These are phyloP conservation scores for Leuctra nigra DNA, from an alignment of 2,888 invertebrate species.

Conservation along the genomic window DNA sequence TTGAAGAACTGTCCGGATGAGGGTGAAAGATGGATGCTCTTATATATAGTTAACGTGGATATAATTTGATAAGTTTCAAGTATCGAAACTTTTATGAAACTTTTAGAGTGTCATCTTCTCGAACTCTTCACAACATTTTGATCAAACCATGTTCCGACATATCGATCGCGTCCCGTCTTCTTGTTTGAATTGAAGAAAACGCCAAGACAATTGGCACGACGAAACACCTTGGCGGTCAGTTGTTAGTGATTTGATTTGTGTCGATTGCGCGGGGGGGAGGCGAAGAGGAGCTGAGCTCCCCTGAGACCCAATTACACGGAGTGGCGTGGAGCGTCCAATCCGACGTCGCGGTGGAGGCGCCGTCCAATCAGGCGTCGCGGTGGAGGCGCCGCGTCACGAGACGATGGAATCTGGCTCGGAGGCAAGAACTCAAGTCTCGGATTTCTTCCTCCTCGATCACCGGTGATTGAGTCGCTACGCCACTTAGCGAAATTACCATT, in stretches of 20 bases:
- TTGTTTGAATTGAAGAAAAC: no score
- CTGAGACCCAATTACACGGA: constrained; percentile 23
- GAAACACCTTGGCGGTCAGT: constrained; percentile 22
- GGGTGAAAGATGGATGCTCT: no score
- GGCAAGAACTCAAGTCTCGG: no score
- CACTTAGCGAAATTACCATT: no score
- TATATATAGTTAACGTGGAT: background rate
- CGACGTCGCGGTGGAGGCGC: background rate
- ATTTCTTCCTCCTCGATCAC: no score
- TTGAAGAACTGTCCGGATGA: no score
- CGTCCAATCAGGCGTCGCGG: no score
- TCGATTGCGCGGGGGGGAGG: constrained; percentile 1
- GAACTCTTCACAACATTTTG: constrained; percentile 6
- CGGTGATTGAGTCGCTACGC: no score
- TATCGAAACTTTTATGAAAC: background rate
- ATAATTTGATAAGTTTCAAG: constrained; percentile 10
- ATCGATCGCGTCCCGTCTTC: background rate
- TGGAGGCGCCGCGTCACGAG: no score
- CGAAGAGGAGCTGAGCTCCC: constrained; percentile 7
- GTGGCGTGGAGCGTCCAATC: constrained; percentile 11
- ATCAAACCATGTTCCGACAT: background rate
- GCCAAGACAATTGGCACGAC: no score
- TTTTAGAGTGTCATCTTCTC: background rate
- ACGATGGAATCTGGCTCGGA: no score
- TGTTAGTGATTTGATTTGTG: constrained; percentile 23